A percentile compares a stretch with the other conserved stretches of the same genome.
Evolutionary conservation across 2,797 vertebrate genomes (phyloP).

Genomic region (Denticeps clupeoides): DNA sequence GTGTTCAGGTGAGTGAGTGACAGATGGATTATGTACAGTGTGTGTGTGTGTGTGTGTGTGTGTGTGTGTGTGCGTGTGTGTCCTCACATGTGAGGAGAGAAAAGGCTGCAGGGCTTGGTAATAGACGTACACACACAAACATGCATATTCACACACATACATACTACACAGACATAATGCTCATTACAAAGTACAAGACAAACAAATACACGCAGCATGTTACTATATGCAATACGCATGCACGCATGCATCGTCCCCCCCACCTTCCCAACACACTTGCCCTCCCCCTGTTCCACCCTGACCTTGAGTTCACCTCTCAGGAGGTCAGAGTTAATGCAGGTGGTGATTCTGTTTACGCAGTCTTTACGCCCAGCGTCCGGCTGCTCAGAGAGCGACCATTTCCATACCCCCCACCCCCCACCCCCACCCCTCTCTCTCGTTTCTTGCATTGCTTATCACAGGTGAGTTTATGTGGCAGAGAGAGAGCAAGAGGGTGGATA

Average conservation of each 20-base stretch:
- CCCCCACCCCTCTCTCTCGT: too few relatives aligned
- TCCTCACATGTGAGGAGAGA: background rate
- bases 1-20: too few relatives aligned
- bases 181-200: too few relatives aligned
- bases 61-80: too few relatives aligned
- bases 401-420: constrained; percentile 25
- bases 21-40: too few relatives aligned
- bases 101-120: constrained; percentile 2
- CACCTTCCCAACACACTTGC: constrained; percentile 6
- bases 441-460: too few relatives aligned
- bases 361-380: too few relatives aligned
- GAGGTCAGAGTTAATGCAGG: constrained; percentile 62
- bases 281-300: constrained; percentile 59
- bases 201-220: background rate
- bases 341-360: constrained; percentile 77
- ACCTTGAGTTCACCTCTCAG: constrained; percentile 66
- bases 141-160: background rate
- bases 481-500: constrained; percentile 11
- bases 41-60: too few relatives aligned
- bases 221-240: constrained; percentile 19
- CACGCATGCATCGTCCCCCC: constrained; percentile 2
- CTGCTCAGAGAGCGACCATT: too few relatives aligned
- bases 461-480: too few relatives aligned
- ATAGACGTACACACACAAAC: background rate
- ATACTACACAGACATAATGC: background rate